These are phyloP conservation scores for Brachyopa scutellaris DNA, from an alignment of 2,888 invertebrate genomes.

Conservation along the genomic window DNA sequence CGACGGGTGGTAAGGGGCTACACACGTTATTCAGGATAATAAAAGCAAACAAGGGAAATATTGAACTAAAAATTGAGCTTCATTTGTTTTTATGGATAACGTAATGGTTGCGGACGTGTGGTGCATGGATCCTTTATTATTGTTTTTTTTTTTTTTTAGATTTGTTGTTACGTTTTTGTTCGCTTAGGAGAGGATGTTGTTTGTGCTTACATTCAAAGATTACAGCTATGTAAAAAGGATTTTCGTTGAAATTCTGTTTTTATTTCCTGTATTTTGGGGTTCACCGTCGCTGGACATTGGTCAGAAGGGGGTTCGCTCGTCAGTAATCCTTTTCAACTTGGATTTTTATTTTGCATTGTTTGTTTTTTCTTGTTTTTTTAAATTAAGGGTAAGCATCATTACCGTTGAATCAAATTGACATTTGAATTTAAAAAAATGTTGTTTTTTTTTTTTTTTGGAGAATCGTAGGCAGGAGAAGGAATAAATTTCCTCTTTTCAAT, in stretches of 20 bases:
- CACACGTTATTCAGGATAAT: slow-evolving; percentile 52
- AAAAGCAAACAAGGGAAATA: slow-evolving; percentile 70
- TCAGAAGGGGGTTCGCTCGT: slow-evolving; percentile 20
- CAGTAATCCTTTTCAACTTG: slow-evolving; percentile 30
- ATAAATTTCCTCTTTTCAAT: slow-evolving; percentile 7
- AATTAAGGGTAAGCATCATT: slow-evolving; percentile 62
- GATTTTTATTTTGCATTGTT: slow-evolving; percentile 12
- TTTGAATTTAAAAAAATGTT: slow-evolving; percentile 59
- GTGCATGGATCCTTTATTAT: slow-evolving; percentile 27
- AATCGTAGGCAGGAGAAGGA: background rate
- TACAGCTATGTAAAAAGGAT: slow-evolving; percentile 43
- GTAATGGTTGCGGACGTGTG: slow-evolving; percentile 47
- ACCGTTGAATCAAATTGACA: slow-evolving; percentile 64
- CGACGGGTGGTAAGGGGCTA: background rate
- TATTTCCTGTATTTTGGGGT: background rate
- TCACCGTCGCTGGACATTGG: slow-evolving; percentile 37
- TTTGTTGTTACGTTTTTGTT: background rate
- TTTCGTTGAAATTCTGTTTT: slow-evolving; percentile 11
- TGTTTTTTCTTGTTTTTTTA: slow-evolving; percentile 39
- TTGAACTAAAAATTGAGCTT: slow-evolving; percentile 72
- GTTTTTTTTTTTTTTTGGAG: no score
- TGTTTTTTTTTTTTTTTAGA: slow-evolving; percentile 12
- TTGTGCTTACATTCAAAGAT: slow-evolving; percentile 62
- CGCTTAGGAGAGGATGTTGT: slow-evolving; percentile 16
- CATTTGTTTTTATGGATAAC: slow-evolving; percentile 71